Evolutionary conservation across 2,113 vertebrate species (phyloP), one percentile per base, ranked within the genome.

Genomic region (Abramis brama): DNA sequence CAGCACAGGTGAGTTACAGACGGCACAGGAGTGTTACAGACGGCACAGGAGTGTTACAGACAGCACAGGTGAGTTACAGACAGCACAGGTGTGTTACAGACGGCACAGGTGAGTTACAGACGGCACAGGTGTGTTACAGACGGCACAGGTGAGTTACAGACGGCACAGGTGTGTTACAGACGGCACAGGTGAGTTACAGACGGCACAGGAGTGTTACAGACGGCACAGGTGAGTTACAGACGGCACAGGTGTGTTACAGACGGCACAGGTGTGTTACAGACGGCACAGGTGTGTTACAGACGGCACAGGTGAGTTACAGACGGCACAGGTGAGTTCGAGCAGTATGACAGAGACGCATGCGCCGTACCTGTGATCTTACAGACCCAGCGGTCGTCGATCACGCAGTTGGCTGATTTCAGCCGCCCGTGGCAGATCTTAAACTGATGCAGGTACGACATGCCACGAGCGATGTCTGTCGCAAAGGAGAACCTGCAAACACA

Each of bases 351-450:
- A 57, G 55, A 8, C 1, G 17, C 2, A 2, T 6, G 2, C 0
- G 6, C 55, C 52, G 25, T 91, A 94, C 95, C 96, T 93, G 96
- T 92, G 91, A 97, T 95, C 92, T 96, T 97, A 91, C 95, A 97
- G 89, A 96, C 95, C 96, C 96, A 97, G 86, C 93, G 93, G 88
- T 96, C 96, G 79, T 97, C 96, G 52, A 95, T 91, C 8, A 97
- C 95, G 84, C 94, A 96, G 91, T 97, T 97, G 2, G 88, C 89
- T 6, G 95, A 97, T 84, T 95, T 97, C 60, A 97, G 87, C 15
- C 91, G 92, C 23, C 95, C 93, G 4, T 96, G 94, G 85, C 92
- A 96, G 84, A 96, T 92, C 90, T 91, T 93, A 87, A 96, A 93
- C 21, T 97, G 95, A 90, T 96, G 96, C 33, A 97, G 94, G 87